Conservation (phyloP, 2,797 vertebrate species). For the Psittacula derbiana region DNA sequence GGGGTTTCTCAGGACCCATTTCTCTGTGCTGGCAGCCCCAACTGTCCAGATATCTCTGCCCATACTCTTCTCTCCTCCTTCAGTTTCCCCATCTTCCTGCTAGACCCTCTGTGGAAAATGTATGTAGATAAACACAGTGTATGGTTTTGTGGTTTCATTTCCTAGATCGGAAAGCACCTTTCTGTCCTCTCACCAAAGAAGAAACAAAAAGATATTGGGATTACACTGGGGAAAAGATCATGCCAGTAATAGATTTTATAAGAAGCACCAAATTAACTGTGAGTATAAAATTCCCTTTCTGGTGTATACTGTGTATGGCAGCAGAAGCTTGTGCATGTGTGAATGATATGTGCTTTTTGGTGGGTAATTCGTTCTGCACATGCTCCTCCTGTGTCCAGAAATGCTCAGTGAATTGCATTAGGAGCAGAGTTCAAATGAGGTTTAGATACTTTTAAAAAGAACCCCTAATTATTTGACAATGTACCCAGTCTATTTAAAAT, state of each 20-base stretch:
- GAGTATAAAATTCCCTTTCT: conserved; percentile 39
- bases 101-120: neutral
- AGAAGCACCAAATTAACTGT: conserved; percentile 75
- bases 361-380: neutral
- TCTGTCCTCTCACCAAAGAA: conserved; percentile 50
- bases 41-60: neutral
- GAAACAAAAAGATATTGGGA: conserved; percentile 57
- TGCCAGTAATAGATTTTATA: conserved; percentile 78
- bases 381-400: neutral
- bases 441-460: neutral
- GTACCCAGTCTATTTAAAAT: neutral
- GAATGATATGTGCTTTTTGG: neutral
- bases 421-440: neutral
- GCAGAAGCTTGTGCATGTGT: neutral
- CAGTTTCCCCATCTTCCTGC: neutral
- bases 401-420: neutral
- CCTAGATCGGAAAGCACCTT: conserved; percentile 69
- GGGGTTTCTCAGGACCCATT: neutral
- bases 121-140: neutral
- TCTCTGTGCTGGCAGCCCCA: neutral
- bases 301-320: neutral
- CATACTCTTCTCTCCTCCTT: neutral
- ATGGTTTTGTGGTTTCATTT: conserved; percentile 57
- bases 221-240: conserved; percentile 58
- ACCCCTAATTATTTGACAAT: neutral